These are phyloP conservation scores for Drosophila lowei DNA, from an alignment of 1,140 invertebrate genomes.

Conservation along the genomic window DNA sequence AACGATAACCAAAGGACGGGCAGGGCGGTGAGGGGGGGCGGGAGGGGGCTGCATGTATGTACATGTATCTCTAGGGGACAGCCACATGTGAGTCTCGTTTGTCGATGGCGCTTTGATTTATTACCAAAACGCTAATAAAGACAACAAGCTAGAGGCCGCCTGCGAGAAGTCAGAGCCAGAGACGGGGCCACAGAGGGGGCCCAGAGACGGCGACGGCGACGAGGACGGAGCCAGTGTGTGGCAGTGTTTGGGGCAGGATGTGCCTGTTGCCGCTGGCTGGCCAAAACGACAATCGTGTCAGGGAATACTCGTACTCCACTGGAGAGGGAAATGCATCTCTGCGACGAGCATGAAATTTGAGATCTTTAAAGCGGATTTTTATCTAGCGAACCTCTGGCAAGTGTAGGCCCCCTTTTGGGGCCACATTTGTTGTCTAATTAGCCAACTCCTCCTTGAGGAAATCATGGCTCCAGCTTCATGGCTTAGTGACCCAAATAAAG, in stretches of 20 bases:
- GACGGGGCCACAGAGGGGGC: constrained; percentile 3
- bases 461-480: constrained; percentile 9
- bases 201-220: too few species aligned
- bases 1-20: constrained; percentile 12
- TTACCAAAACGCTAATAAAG: constrained; percentile 73
- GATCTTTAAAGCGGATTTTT: too few species aligned
- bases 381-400: neutral
- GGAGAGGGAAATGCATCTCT: neutral
- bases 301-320: constrained; percentile 11
- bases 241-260: too few species aligned
- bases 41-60: neutral
- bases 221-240: too few species aligned
- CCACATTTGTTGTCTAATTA: too few species aligned
- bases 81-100: constrained; percentile 64
- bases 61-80: constrained; percentile 33
- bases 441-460: neutral
- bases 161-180: constrained; percentile 21
- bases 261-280: neutral
- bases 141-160: constrained; percentile 76
- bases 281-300: neutral
- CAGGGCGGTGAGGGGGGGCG: neutral
- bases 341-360: neutral
- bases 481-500: constrained; percentile 78
- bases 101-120: constrained; percentile 75
- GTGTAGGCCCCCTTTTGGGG: too few species aligned